Evolutionary conservation across 2,888 invertebrate species (phyloP).

Genomic region (Lasioglossum pauxillum): DNA sequence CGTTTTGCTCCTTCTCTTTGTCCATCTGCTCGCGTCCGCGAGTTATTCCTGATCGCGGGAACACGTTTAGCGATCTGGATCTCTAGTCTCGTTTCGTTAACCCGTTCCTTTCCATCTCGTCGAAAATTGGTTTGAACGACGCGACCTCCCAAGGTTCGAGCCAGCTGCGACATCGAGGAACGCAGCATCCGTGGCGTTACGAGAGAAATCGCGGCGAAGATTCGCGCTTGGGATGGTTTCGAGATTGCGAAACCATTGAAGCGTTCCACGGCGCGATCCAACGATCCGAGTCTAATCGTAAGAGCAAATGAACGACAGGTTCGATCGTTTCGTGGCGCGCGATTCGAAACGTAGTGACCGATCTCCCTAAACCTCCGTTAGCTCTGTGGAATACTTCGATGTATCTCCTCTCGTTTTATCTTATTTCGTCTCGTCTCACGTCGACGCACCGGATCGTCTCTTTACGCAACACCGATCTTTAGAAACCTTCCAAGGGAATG

Average conservation of each 20-base stretch:
- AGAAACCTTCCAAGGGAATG: conserved; percentile 33
- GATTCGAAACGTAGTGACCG: neutral
- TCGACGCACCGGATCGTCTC: neutral
- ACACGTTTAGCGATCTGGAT: neutral
- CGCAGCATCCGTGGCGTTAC: conserved; percentile 54
- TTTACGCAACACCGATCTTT: conserved; percentile 40
- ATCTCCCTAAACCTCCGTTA: neutral
- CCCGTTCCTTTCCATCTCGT: neutral
- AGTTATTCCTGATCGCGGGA: neutral
- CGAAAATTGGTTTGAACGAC: neutral
- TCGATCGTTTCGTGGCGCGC: neutral
- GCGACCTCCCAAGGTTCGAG: neutral
- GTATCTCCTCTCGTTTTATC: neutral
- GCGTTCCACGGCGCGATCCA: conserved; percentile 40
- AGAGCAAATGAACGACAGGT: conserved; percentile 33
- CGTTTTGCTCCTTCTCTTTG: conserved; percentile 38
- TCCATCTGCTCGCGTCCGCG: neutral
- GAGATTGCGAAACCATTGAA: conserved; percentile 44
- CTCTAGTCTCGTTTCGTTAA: neutral
- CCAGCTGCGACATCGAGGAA: conserved; percentile 16
- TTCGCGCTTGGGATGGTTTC: conserved; percentile 35
- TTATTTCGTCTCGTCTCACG: neutral
- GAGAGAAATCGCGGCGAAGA: conserved; percentile 52
- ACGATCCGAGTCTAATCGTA: conserved; percentile 61
- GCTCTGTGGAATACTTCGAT: neutral